phyloP scores from a whole-genome alignment of 2,797 vertebrate species.

The Geotrypetes seraphini region DNA sequence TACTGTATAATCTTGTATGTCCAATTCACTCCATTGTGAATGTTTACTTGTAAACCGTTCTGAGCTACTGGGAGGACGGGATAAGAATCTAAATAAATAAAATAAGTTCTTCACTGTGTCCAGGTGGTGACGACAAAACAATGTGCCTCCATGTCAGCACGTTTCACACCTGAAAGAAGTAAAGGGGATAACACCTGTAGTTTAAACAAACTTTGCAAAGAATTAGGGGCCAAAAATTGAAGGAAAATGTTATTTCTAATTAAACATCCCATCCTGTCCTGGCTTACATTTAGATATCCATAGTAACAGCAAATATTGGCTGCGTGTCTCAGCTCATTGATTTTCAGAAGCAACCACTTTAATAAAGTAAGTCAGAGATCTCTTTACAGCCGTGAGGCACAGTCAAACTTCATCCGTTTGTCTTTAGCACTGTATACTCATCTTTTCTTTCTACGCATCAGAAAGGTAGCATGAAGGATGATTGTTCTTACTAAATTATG shows the following conservation, averaged over 20 bases:
- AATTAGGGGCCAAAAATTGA: conserved; percentile 24
- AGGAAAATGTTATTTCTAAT: conserved; percentile 21
- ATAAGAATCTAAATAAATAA: no score
- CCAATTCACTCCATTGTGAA: no score
- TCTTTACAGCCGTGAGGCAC: background rate
- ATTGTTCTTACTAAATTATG: no score
- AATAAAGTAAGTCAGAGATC: background rate
- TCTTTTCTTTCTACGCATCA: background rate
- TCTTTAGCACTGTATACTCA: background rate
- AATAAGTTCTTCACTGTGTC: no score
- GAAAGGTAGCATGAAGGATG: background rate
- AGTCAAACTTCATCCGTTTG: background rate
- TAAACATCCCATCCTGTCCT: conserved; percentile 10
- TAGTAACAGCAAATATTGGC: conserved; percentile 27
- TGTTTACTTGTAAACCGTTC: no score
- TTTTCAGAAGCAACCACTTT: conserved; percentile 5
- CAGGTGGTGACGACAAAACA: no score
- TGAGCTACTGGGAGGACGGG: no score
- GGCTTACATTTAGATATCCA: conserved; percentile 18
- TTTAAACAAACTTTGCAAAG: conserved; percentile 3
- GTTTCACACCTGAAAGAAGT: no score
- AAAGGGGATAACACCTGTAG: no score
- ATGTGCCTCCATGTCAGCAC: no score
- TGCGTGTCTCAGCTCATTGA: conserved; percentile 23
- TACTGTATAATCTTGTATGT: no score